These are phyloP conservation scores for Colaptes auratus DNA, from an alignment of 2,113 vertebrate species.

Conservation along the genomic window DNA sequence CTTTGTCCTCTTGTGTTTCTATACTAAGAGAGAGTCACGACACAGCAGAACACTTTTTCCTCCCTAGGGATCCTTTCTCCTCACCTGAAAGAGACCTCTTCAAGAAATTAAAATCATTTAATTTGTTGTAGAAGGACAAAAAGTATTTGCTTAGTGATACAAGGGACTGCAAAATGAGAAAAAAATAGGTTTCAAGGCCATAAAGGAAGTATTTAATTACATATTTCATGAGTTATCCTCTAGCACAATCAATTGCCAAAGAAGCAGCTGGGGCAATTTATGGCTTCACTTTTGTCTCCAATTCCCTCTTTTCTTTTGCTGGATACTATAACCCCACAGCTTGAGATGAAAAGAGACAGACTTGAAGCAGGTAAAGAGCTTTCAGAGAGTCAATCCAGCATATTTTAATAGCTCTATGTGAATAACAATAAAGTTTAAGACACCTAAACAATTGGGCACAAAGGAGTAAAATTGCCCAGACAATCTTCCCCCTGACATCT, in stretches of 20 bases:
- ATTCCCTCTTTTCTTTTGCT: not conserved
- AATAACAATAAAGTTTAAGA: conserved; percentile 3
- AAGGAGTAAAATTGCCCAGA: not conserved
- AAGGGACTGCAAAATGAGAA: not conserved
- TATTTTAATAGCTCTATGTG: not conserved
- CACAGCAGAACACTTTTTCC: not conserved
- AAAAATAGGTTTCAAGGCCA: not conserved
- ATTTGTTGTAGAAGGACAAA: not conserved
- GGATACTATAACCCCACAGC: not conserved
- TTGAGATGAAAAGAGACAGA: not conserved
- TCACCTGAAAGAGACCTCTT: not conserved
- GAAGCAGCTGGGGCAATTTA: conserved; percentile 17
- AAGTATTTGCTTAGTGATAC: not conserved
- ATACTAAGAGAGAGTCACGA: not conserved
- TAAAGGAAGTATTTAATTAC: conserved; percentile 30
- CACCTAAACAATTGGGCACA: conserved; percentile 10
- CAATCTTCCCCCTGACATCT: not conserved
- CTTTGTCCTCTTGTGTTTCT: not conserved
- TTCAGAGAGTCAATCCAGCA: not conserved
- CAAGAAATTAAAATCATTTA: not conserved
- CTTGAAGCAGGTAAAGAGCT: conserved; percentile 14
- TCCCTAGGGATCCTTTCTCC: not conserved
- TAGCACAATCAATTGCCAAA: not conserved
- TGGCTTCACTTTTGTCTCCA: not conserved
- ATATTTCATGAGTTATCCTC: not conserved